Conservation (phyloP, 2,113 vertebrate genomes). For the Carassius gibelio region DNA sequence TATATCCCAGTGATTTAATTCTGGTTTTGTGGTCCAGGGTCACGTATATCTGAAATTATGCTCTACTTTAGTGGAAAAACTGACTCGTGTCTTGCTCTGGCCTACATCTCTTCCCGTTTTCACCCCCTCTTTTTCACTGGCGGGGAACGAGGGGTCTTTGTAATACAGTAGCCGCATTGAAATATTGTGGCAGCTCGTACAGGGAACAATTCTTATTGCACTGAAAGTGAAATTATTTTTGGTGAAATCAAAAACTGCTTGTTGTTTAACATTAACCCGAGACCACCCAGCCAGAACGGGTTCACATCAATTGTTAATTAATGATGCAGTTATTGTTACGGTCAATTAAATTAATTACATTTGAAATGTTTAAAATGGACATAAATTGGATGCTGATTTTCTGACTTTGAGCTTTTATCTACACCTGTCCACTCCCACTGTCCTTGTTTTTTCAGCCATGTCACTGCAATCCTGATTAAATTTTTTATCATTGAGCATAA, state of each 20-base stretch:
- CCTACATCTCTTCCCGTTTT: conserved; percentile 36
- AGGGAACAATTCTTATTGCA: conserved; percentile 53
- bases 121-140: conserved; percentile 48
- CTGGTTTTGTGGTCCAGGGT: too few relatives aligned
- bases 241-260: conserved; percentile 56
- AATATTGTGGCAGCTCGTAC: conserved; percentile 56
- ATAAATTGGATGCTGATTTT: neutral
- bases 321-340: neutral
- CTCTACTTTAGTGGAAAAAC: conserved; percentile 47
- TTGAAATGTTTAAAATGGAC: neutral
- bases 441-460: neutral
- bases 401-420: neutral
- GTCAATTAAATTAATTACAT: too few relatives aligned
- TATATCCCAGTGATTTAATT: too few relatives aligned
- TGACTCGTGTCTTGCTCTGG: conserved; percentile 11
- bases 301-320: neutral
- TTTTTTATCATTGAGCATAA: neutral
- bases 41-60: conserved; percentile 44
- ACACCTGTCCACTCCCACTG: neutral
- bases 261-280: neutral
- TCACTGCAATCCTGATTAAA: neutral
- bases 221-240: conserved; percentile 33
- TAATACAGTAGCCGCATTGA: conserved; percentile 60
- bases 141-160: conserved; percentile 53
- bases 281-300: conserved; percentile 24